These are phyloP conservation scores for Grus americana DNA, from an alignment of 2,113 vertebrate species.

Conservation along the genomic window DNA sequence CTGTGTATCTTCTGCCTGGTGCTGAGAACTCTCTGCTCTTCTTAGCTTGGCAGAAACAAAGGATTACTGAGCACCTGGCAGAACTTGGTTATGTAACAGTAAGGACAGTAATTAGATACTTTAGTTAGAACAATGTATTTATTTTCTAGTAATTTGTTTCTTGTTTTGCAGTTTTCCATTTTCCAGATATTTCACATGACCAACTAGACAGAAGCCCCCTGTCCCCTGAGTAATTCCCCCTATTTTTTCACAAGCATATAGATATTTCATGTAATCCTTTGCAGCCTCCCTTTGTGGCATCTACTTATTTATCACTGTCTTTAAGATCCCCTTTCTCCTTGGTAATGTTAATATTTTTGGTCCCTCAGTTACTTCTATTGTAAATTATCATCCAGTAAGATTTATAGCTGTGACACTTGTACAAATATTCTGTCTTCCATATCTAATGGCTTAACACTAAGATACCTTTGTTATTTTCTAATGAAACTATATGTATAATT, in stretches of 20 bases:
- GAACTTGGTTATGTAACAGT: neutral
- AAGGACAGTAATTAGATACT: neutral
- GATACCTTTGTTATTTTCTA: conserved; percentile 48
- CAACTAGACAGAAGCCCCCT: neutral
- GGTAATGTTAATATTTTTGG: conserved; percentile 49
- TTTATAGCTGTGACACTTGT: conserved; percentile 40
- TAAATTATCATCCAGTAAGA: conserved; percentile 58
- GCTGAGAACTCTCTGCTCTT: neutral
- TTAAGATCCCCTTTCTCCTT: conserved; percentile 31
- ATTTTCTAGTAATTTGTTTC: conserved; percentile 5
- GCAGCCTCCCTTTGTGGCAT: conserved; percentile 31
- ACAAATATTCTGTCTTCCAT: conserved; percentile 30
- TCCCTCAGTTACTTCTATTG: conserved; percentile 38
- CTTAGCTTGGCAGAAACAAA: neutral
- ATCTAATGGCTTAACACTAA: conserved; percentile 39
- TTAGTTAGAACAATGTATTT: neutral
- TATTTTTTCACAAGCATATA: conserved; percentile 23
- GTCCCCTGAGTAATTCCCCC: conserved; percentile 20
- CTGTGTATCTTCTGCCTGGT: neutral
- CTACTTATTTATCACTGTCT: conserved; percentile 68
- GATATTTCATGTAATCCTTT: conserved; percentile 54
- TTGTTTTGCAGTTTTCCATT: neutral
- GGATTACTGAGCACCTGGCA: neutral
- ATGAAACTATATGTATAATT: conserved; percentile 4
- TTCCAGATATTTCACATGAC: neutral